These are phyloP conservation scores for Ischnus inquisitorius DNA, from an alignment of 2,888 invertebrate species.

Conservation along the genomic window DNA sequence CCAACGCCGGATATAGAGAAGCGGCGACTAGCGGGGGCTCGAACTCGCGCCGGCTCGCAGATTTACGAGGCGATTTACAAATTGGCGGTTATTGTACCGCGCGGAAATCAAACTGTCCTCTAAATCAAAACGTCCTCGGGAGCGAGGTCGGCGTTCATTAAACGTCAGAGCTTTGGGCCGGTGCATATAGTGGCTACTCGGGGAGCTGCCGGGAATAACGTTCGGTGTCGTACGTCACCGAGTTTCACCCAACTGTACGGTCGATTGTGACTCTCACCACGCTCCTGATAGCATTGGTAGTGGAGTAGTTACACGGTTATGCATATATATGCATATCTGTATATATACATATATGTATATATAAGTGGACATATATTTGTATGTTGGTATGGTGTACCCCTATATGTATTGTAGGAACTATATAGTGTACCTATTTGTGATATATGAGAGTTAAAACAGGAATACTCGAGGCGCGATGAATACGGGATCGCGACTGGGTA, in stretches of 20 bases:
- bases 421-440: conserved; percentile 3
- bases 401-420: no score
- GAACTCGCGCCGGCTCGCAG: conserved; percentile 69
- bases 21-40: conserved; percentile 22
- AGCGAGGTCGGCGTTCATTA: conserved; percentile 81
- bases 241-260: conserved; percentile 19
- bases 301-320: not conserved
- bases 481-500: conserved; percentile 12
- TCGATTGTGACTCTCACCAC: conserved; percentile 41
- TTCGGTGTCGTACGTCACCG: conserved; percentile 68
- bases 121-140: conserved; percentile 83
- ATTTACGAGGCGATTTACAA: conserved; percentile 85
- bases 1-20: not conserved
- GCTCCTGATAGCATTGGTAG: conserved; percentile 17
- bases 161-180: conserved; percentile 77
- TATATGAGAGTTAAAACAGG: conserved; percentile 15
- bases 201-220: conserved; percentile 62
- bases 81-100: conserved; percentile 85
- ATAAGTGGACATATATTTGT: no score
- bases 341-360: no score
- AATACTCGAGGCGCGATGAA: conserved; percentile 49
- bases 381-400: no score
- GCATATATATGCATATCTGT: not conserved
- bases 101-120: conserved; percentile 84
- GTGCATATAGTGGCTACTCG: conserved; percentile 63